A percentile compares a stretch with the other conserved stretches of the same genome.
Evolutionary conservation across 2,797 vertebrate genomes (phyloP).

Genomic region (Siniperca obscura): DNA sequence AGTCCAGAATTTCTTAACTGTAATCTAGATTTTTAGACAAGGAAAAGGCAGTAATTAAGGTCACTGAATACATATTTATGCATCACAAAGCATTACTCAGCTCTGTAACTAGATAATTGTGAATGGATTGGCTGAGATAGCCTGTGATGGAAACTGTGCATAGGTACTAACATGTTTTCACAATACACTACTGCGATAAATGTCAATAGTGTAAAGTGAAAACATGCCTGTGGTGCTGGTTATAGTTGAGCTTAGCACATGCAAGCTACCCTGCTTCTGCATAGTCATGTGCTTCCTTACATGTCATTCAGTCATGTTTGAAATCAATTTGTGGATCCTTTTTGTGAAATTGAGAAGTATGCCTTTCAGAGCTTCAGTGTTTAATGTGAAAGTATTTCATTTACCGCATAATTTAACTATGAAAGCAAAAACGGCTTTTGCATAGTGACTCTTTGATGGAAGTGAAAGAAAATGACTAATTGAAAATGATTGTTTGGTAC

Average conservation of each 20-base stretch:
- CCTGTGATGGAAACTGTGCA: constrained; percentile 5
- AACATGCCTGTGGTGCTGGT: constrained; percentile 17
- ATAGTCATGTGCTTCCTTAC: constrained; percentile 9
- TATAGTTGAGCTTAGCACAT: not conserved
- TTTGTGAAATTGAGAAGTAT: not conserved
- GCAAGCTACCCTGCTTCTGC: not conserved
- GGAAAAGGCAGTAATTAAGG: not conserved
- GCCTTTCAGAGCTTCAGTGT: not conserved
- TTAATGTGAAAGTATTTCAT: not conserved
- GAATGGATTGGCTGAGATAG: not conserved
- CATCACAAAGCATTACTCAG: not conserved
- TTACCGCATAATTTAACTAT: not conserved
- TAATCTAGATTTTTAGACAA: not conserved
- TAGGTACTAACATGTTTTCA: constrained; percentile 16
- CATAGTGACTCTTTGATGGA: not conserved
- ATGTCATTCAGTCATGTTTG: not conserved
- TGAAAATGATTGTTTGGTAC: not conserved
- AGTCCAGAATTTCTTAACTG: not conserved
- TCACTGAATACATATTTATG: not conserved
- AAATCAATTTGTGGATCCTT: constrained; percentile 11
- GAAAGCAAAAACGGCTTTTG: not conserved
- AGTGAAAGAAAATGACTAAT: no score
- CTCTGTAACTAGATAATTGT: not conserved
- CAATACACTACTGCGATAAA: not conserved
- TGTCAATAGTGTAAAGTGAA: constrained; percentile 23